phyloP scores from a whole-genome alignment of 2,797 vertebrate genomes.

The Pantherophis vulpinus region DNA sequence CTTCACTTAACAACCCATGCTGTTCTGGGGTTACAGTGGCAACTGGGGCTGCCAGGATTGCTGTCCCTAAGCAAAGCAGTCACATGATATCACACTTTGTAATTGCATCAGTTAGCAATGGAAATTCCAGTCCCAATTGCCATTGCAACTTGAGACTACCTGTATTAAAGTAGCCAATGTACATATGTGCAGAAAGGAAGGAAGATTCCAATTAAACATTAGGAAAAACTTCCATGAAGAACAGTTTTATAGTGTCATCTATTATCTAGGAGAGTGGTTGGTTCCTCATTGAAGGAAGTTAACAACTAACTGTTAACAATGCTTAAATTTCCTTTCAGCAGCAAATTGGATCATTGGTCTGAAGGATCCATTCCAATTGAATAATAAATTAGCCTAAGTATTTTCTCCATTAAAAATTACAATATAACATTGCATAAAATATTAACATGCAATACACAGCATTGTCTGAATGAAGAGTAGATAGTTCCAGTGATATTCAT shows the following conservation, averaged over 20 bases:
- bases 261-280: not conserved
- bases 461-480: not conserved
- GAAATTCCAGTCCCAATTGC: not conserved
- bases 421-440: slow-evolving; percentile 7
- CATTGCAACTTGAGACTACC: not conserved
- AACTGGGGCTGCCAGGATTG: not conserved
- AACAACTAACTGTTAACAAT: not conserved
- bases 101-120: not conserved
- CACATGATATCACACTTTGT: not conserved
- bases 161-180: not conserved
- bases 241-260: not conserved
- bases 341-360: not conserved
- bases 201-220: not conserved
- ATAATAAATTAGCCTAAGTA: not conserved
- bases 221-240: not conserved
- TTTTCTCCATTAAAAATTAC: slow-evolving; percentile 5
- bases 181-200: not conserved
- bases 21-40: not conserved
- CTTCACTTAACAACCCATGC: not conserved
- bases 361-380: not conserved
- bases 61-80: not conserved
- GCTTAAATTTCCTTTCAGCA: not conserved
- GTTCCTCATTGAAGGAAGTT: not conserved
- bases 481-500: not conserved
- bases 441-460: not conserved